A percentile compares a stretch with the other conserved stretches of the same genome.
These are phyloP conservation scores for Plebejus argus DNA, from an alignment of 2,888 invertebrate genomes.

Conservation along the genomic window DNA sequence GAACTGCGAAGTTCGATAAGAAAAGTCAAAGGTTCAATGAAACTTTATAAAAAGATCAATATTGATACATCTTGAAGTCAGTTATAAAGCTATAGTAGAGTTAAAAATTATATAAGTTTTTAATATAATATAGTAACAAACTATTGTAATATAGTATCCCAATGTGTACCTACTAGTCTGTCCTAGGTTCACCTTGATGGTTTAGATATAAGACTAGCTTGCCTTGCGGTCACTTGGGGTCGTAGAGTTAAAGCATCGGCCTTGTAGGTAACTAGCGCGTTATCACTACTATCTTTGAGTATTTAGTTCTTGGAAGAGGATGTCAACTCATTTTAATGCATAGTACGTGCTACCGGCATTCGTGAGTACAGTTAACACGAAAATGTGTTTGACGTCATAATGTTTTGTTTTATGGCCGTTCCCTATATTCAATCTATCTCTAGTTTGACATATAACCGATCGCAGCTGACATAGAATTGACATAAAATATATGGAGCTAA, in stretches of 20 bases:
- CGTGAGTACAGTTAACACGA: conserved; percentile 10
- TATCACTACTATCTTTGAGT: conserved; percentile 14
- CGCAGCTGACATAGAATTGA: too few relatives aligned
- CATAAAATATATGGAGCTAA: too few relatives aligned
- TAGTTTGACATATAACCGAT: too few relatives aligned
- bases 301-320: conserved; percentile 4
- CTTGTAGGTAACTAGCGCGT: conserved; percentile 13
- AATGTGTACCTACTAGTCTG: not conserved
- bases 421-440: too few relatives aligned
- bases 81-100: too few relatives aligned
- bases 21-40: not conserved
- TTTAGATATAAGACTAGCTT: conserved; percentile 3
- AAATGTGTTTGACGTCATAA: not conserved
- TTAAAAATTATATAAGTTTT: too few relatives aligned
- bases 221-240: conserved; percentile 22
- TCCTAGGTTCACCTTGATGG: conserved; percentile 15
- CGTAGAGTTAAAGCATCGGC: not conserved
- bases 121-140: too few relatives aligned
- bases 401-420: not conserved
- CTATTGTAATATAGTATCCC: too few relatives aligned
- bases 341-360: not conserved
- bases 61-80: too few relatives aligned
- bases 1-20: not conserved
- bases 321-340: conserved; percentile 23
- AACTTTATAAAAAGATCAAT: not conserved